phyloP scores from a whole-genome alignment of 2,888 invertebrate genomes.

The Callinectes sapidus region DNA sequence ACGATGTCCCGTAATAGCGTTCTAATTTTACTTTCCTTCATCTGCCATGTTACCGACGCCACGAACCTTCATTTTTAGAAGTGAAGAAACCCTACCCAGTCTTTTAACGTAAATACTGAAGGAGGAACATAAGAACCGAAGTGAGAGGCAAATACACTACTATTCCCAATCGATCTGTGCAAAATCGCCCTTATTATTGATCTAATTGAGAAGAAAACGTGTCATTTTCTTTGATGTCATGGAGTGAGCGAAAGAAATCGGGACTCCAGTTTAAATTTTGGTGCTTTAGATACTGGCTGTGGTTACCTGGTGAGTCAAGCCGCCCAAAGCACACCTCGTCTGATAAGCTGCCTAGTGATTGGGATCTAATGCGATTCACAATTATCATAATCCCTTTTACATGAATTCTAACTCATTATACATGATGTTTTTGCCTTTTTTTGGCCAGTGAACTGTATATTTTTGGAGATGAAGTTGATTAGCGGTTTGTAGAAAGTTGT shows the following conservation, averaged over 20 bases:
- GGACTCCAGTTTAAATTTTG: neutral
- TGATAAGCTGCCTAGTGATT: neutral
- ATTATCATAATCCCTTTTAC: constrained; percentile 4
- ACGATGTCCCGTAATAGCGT: neutral
- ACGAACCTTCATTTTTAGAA: neutral
- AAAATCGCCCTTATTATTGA: neutral
- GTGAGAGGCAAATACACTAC: neutral
- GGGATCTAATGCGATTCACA: neutral
- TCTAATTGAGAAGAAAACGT: neutral
- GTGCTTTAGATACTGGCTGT: neutral
- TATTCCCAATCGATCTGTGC: neutral
- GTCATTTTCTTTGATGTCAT: neutral
- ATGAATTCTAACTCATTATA: neutral
- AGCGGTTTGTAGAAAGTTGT: neutral
- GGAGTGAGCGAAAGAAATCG: neutral
- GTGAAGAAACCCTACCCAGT: neutral
- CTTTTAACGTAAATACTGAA: neutral
- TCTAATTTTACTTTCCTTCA: constrained; percentile 6
- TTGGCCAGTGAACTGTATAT: neutral
- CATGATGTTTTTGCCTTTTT: neutral
- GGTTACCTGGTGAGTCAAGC: neutral
- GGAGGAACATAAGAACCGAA: neutral
- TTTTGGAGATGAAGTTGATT: neutral
- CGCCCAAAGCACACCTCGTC: neutral
- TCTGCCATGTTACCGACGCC: neutral